Conservation (phyloP, 1,140 invertebrate genomes). For the Zeugodacus cucurbitae region DNA sequence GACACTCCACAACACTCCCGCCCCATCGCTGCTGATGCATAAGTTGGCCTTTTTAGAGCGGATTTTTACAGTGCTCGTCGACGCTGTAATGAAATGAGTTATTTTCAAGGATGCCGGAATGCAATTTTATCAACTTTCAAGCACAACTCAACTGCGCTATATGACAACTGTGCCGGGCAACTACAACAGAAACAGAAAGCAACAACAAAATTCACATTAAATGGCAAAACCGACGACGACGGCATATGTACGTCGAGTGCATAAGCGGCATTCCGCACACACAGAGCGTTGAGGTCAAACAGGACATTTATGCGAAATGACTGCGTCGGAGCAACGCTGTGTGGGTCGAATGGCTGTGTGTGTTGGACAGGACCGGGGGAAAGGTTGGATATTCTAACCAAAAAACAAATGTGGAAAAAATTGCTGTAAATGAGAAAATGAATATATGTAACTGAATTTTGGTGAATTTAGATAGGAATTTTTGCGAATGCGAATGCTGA, state of each 20-base stretch:
- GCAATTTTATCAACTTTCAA: slow-evolving; percentile 31
- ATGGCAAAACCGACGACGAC: slow-evolving; percentile 21
- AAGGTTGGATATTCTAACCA: neutral
- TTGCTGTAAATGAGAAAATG: slow-evolving; percentile 8
- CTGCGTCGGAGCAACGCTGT: too few species aligned
- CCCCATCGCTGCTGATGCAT: neutral
- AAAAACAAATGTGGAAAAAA: neutral
- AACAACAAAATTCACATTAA: neutral
- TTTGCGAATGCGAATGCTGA: slow-evolving; percentile 4
- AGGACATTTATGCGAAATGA: slow-evolving; percentile 21
- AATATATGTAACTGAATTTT: neutral
- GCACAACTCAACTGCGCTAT: neutral
- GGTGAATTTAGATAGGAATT: slow-evolving; percentile 18
- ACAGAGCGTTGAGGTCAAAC: slow-evolving; percentile 30
- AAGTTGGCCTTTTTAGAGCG: neutral
- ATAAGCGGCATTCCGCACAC: neutral
- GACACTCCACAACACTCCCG: neutral
- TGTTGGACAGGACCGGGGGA: neutral
- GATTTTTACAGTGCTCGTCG: neutral
- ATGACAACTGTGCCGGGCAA: neutral
- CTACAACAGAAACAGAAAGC: neutral
- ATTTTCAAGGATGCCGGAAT: slow-evolving; percentile 26
- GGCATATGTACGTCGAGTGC: too few species aligned
- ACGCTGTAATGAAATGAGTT: slow-evolving; percentile 28
- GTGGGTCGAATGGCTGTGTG: too few species aligned